These are phyloP conservation scores for Ashinkailepas kermadecensis DNA, from an alignment of 2,888 invertebrate species.

Conservation along the genomic window DNA sequence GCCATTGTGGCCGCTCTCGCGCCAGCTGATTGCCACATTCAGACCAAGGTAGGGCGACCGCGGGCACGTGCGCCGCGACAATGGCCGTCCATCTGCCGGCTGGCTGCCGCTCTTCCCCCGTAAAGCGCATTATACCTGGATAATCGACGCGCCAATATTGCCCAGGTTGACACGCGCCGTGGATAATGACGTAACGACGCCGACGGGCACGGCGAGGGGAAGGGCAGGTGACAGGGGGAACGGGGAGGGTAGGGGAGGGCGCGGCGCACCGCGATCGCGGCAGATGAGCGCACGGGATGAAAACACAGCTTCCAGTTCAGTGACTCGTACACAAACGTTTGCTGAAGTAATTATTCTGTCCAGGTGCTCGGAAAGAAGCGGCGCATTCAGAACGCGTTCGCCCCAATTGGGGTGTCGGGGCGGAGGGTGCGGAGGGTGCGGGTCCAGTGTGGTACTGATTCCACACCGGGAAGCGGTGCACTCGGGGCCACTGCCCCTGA, in stretches of 20 bases:
- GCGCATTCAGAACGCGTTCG: neutral
- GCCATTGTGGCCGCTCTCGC: conserved; percentile 7
- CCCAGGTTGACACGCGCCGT: conserved; percentile 19
- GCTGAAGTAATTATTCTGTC: conserved; percentile 14
- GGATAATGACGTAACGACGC: conserved; percentile 17
- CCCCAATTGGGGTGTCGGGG: neutral
- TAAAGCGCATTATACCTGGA: conserved; percentile 21
- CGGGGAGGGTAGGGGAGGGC: neutral
- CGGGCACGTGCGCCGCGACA: conserved; percentile 1
- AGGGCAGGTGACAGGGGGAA: neutral
- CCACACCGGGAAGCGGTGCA: neutral
- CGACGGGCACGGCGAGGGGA: neutral
- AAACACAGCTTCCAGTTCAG: conserved; percentile 20
- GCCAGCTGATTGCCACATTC: conserved; percentile 19
- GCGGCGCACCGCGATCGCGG: neutral
- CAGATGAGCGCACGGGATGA: conserved; percentile 6
- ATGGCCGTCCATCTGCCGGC: conserved; percentile 12
- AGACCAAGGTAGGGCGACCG: neutral
- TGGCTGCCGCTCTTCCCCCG: neutral
- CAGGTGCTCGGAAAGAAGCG: conserved; percentile 13
- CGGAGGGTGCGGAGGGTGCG: conserved; percentile 5
- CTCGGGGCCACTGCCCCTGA: no score
- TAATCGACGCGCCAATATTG: conserved; percentile 1
- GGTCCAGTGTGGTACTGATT: neutral
- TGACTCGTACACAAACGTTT: conserved; percentile 21